Evolutionary conservation across 2,797 vertebrate genomes (phyloP), one percentile per base, ranked within the genome.

Genomic region (Cyprinella venusta): DNA sequence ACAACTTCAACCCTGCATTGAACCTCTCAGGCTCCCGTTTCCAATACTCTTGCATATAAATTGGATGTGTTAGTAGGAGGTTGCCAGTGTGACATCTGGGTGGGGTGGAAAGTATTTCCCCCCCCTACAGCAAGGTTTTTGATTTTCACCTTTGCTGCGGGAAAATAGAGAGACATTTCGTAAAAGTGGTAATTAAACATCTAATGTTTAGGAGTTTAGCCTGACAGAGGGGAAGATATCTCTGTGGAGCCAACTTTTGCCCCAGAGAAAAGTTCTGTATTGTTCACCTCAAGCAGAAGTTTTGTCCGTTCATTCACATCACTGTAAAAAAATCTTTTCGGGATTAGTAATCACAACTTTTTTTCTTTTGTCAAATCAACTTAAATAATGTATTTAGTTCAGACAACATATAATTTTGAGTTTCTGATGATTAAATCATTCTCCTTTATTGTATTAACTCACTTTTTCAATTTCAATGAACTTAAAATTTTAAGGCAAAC

Each of bases 1-100:
- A 84, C 75, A 89, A 81, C 86, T 92, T 86, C 72, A 75, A 85
- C 88, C 86, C 87, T 86, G 85, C 84, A 86, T 87, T 80, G 83
- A 80, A 88, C 83, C 72, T 90, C 54, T 80, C 30, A 50, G 81
- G 74, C 79, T 82, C 78, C 59, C 79, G 77, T 84, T 86, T 88
- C 70, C 77, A 79, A 77, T 89, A 83, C 50, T 81, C 86, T 85
- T 89, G 89, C 82, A 85, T 87, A 80, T 85, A 80, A 89, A 90
- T 85, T 84, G 72, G 87, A 76, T 59, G 8, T 64, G 82, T 82
- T 71, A 85, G 86, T 21, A 79, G 59, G 84, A 81, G 85, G 81
- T 87, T 86, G 75, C 88, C 54, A 36, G 81, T 85, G 89, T 87
- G 69, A 87, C 87, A 88, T 87, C 83, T 76, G 68, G 76, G 87